Conservation (phyloP, 1,140 invertebrate genomes). For the Anthonomus grandis region DNA sequence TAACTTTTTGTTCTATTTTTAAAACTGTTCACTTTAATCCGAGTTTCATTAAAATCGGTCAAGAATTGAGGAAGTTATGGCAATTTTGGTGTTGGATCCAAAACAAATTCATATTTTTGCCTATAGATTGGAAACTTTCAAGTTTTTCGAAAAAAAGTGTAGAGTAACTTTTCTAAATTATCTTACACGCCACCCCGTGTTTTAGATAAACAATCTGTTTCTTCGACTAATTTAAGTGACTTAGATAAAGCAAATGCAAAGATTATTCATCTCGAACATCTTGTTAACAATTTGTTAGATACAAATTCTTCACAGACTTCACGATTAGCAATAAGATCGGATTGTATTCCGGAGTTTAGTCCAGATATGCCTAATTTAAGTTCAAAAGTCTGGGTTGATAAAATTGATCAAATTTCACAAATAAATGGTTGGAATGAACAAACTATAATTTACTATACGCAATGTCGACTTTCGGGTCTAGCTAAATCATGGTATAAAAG, state of each 20-base stretch:
- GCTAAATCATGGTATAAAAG: conserved; percentile 19
- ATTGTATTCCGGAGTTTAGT: conserved; percentile 18
- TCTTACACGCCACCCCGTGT: background rate
- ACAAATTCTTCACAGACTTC: background rate
- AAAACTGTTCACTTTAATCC: too few relatives aligned
- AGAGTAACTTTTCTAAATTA: background rate
- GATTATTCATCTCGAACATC: background rate
- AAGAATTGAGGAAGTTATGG: too few relatives aligned
- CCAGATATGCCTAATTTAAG: background rate
- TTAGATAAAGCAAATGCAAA: background rate
- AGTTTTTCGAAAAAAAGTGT: too few relatives aligned
- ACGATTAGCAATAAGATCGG: background rate
- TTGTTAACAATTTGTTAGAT: background rate
- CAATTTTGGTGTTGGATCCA: too few relatives aligned
- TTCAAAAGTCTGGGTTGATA: conserved; percentile 14
- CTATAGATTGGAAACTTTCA: too few relatives aligned
- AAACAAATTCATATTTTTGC: too few relatives aligned
- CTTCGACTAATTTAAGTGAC: background rate
- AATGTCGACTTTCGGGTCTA: conserved; percentile 7
- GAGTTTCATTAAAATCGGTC: too few relatives aligned
- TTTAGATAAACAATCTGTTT: background rate
- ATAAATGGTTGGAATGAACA: conserved; percentile 21
- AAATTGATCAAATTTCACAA: conserved; percentile 19
- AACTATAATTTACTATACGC: conserved; percentile 19
- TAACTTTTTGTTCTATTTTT: too few relatives aligned